A percentile compares a stretch with the other conserved stretches of the same genome.
These are phyloP conservation scores for Heterodera carotae DNA, from an alignment of 1,140 invertebrate genomes.

Conservation along the genomic window DNA sequence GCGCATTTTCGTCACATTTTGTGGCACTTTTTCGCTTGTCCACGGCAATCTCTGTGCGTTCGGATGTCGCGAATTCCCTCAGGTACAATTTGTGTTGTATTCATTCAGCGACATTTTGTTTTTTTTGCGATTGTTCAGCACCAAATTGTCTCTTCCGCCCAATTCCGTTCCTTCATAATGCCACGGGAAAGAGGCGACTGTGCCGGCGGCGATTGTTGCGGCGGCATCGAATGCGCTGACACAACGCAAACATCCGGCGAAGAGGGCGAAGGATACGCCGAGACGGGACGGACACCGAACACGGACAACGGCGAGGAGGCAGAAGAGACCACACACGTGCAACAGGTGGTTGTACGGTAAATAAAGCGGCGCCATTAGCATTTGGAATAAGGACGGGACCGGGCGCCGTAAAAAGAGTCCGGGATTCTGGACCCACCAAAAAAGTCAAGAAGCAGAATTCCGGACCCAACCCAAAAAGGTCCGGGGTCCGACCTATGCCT, in stretches of 20 bases:
- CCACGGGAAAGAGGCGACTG: conserved; percentile 10
- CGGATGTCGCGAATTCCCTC: conserved; percentile 24
- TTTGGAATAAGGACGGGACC: too few relatives aligned
- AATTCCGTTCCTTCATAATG: conserved; percentile 27
- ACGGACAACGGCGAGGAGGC: not conserved
- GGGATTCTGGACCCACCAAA: too few relatives aligned
- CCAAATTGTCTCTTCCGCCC: conserved; percentile 26
- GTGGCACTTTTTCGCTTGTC: not conserved
- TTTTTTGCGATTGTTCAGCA: not conserved
- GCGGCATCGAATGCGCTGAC: not conserved
- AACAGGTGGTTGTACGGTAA: too few relatives aligned
- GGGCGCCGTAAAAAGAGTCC: too few relatives aligned
- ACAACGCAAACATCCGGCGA: not conserved
- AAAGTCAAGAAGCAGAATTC: too few relatives aligned
- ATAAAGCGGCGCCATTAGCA: not conserved
- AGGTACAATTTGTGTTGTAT: not conserved
- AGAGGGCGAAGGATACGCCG: not conserved
- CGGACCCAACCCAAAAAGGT: too few relatives aligned
- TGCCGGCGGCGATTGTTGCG: not conserved
- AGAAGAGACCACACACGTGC: not conserved
- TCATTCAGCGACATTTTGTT: too few relatives aligned
- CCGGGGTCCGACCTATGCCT: too few relatives aligned
- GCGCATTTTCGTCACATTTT: not conserved
- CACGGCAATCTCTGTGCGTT: conserved; percentile 19
- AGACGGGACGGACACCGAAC: not conserved